phyloP scores from a whole-genome alignment of 2,113 vertebrate genomes.

The Nerophis ophidion region DNA sequence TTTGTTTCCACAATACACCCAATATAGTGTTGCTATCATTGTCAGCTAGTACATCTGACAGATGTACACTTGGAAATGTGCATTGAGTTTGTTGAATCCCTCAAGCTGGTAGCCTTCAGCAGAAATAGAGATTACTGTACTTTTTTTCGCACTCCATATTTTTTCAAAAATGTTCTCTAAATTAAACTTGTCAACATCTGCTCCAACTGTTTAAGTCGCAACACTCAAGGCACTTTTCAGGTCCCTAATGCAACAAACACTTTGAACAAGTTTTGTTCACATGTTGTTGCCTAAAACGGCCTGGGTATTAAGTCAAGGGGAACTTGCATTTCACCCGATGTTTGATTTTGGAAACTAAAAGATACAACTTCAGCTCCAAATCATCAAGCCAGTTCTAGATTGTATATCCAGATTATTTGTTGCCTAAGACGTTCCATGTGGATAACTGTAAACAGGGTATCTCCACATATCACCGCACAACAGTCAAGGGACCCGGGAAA shows the following conservation, averaged over 20 bases:
- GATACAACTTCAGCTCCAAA: background rate
- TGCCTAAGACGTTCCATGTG: constrained; percentile 36
- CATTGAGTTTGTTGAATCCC: background rate
- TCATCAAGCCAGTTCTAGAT: constrained; percentile 16
- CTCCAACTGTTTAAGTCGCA: too few species aligned
- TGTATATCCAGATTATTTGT: constrained; percentile 54
- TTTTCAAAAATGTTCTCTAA: background rate
- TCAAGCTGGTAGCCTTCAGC: background rate
- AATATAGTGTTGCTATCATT: background rate
- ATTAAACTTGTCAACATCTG: background rate
- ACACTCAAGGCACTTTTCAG: background rate
- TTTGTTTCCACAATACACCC: constrained; percentile 5
- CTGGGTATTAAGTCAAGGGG: background rate
- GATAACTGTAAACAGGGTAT: constrained; percentile 10
- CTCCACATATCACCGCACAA: constrained; percentile 11
- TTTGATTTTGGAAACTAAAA: constrained; percentile 18
- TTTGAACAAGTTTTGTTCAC: background rate
- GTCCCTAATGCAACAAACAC: background rate
- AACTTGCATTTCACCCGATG: background rate
- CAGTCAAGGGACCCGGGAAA: constrained; percentile 15
- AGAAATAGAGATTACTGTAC: background rate
- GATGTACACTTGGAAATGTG: background rate
- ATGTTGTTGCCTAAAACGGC: background rate
- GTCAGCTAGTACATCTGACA: background rate
- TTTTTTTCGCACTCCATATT: background rate